Conservation (phyloP, 2,113 vertebrate species). For the Cynoglossus semilaevis region DNA sequence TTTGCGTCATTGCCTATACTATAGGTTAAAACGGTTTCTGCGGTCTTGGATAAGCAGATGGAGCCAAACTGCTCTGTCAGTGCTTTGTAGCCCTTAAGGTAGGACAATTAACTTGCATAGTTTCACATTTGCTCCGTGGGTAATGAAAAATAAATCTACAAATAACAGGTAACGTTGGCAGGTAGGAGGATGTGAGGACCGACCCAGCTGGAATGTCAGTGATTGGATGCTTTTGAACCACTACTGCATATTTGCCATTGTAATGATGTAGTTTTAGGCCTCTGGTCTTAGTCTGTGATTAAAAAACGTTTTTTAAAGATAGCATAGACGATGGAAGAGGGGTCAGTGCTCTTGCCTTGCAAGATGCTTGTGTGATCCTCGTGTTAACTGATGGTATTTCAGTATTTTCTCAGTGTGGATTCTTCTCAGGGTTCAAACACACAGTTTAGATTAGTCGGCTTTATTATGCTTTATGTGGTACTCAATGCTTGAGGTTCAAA, state of each 20-base stretch:
- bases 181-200: constrained; percentile 5
- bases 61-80: background rate
- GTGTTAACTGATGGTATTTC: too few species aligned
- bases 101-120: constrained; percentile 28
- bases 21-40: constrained; percentile 1
- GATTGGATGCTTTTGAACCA: constrained; percentile 25
- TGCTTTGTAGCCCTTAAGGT: background rate
- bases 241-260: constrained; percentile 13
- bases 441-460: too few species aligned
- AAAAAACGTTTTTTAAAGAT: too few species aligned
- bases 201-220: constrained; percentile 28
- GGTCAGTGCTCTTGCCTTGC: too few species aligned
- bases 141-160: constrained; percentile 18
- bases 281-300: constrained; percentile 17
- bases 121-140: constrained; percentile 22
- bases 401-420: too few species aligned
- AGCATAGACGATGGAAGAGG: too few species aligned
- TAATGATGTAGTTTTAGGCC: constrained; percentile 11
- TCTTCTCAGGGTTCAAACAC: too few species aligned
- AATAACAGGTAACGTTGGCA: constrained; percentile 12
- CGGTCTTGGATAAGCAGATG: background rate
- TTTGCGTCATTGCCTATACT: constrained; percentile 5
- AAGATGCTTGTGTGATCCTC: too few species aligned
- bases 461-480: too few species aligned
- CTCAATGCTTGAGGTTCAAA: too few species aligned